Evolutionary conservation across 2,888 invertebrate species (phyloP).

Genomic region (Mesochorus sp.): DNA sequence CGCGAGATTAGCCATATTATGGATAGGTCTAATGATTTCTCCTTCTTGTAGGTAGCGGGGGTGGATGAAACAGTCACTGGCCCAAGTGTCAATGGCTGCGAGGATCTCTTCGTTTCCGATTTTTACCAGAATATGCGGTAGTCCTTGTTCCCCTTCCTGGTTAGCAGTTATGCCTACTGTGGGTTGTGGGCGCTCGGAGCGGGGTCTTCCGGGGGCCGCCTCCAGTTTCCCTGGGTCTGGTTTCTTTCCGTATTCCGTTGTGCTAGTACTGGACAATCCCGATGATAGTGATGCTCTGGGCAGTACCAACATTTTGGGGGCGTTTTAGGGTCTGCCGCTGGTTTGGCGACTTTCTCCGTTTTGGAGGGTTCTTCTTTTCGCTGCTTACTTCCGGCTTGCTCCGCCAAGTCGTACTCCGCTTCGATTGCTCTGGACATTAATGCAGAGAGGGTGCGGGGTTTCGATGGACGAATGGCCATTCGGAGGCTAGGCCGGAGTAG

Average conservation of each 20-base stretch:
- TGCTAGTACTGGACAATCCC: background rate
- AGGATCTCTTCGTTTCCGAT: background rate
- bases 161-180: background rate
- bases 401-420: slow-evolving; percentile 1
- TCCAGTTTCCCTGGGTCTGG: background rate
- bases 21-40: background rate
- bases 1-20: background rate
- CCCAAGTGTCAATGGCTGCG: background rate
- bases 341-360: too few relatives aligned
- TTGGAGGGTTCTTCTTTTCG: too few relatives aligned
- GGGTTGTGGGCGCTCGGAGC: background rate
- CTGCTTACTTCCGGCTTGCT: too few relatives aligned
- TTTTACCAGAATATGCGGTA: background rate
- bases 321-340: too few relatives aligned
- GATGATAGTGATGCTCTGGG: background rate
- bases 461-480: background rate
- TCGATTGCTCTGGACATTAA: background rate
- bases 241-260: background rate
- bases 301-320: background rate
- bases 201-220: background rate
- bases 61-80: slow-evolving; percentile 1
- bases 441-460: background rate
- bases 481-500: background rate
- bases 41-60: background rate
- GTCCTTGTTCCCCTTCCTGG: background rate